A percentile compares a stretch with the other conserved stretches of the same genome.
These are phyloP conservation scores for Phoxinus phoxinus DNA, from an alignment of 2,113 vertebrate genomes.

Conservation along the genomic window DNA sequence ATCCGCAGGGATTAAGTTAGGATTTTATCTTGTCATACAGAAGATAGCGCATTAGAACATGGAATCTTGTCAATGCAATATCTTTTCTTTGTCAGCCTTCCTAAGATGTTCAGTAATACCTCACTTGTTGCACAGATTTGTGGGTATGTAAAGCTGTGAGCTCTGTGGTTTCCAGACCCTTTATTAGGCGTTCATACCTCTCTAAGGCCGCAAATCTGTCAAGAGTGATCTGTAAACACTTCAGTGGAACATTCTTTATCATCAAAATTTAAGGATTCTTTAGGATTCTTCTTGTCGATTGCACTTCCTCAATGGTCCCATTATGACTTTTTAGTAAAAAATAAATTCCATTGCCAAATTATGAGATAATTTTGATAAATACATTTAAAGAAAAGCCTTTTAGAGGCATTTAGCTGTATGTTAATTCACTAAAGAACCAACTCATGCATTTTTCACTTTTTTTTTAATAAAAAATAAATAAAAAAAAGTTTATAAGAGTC, in stretches of 20 bases:
- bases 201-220: conserved; percentile 2
- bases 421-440: background rate
- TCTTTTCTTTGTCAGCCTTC: conserved; percentile 8
- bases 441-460: background rate
- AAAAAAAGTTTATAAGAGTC: background rate
- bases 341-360: background rate
- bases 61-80: conserved; percentile 30
- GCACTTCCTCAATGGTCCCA: background rate
- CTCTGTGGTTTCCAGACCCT: background rate
- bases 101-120: conserved; percentile 21
- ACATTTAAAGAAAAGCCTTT: background rate
- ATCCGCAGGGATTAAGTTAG: conserved; percentile 42
- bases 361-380: background rate
- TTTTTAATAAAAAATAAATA: background rate
- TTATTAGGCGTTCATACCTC: background rate
- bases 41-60: conserved; percentile 12
- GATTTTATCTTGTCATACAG: conserved; percentile 27
- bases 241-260: background rate
- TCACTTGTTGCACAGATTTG: conserved; percentile 27
- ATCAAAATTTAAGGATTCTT: background rate
- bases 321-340: background rate
- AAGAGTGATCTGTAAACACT: conserved; percentile 1
- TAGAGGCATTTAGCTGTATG: too few relatives aligned
- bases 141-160: conserved; percentile 22
- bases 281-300: background rate